Base-by-base conservation (phyloP, 2,888 invertebrate genomes). In the Sphinx pinastri region DNA sequence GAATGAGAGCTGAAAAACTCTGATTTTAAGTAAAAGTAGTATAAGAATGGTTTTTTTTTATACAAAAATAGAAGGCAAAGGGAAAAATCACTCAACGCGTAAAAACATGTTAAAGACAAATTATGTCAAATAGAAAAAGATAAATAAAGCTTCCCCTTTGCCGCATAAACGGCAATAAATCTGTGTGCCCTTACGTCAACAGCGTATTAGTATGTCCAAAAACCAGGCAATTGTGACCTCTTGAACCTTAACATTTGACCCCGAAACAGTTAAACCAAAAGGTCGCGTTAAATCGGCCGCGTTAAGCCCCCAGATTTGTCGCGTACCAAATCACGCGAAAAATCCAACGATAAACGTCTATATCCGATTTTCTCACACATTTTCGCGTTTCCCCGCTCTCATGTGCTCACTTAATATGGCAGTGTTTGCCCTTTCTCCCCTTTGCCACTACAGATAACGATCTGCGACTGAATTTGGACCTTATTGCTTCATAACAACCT, bases 321-420 rank as follows among this genome's bases (percentile, higher is more conserved):
- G 86, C 87, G 86, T 19, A 81, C 84, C 89, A 93, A 94, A 93
- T 93, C 93, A 93, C 88, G 89, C 92, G 93, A 89, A 90, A 93
- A 93, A 93, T 93, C 92, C 93, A 80, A 81, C 92, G 91, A 92
- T 93, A 92, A 92, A 93, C 86, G 93, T 93, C 93, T 93, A 92
- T 93, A 94, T 93, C 93, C 93, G 92, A 88, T 93, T 93, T 93
- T 93, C 92, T 91, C 93, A 94, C 92, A 91, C 93, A 92, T 93
- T 94, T 93, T 92, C 90, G 86, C 90, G 84, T 90, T 92, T 88
- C 92, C 93, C 70, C 81, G 79, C 93, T 92, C 92, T 93, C 93
- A 92, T 94, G 93, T 93, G 93, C 92, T 93, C 93, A 93, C 92
- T 94, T 93, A 93, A 93, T 92, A 93, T 93, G 93, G 90, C 87